Evolutionary conservation across 2,797 vertebrate genomes (phyloP).

Genomic region (Parambassis ranga): DNA sequence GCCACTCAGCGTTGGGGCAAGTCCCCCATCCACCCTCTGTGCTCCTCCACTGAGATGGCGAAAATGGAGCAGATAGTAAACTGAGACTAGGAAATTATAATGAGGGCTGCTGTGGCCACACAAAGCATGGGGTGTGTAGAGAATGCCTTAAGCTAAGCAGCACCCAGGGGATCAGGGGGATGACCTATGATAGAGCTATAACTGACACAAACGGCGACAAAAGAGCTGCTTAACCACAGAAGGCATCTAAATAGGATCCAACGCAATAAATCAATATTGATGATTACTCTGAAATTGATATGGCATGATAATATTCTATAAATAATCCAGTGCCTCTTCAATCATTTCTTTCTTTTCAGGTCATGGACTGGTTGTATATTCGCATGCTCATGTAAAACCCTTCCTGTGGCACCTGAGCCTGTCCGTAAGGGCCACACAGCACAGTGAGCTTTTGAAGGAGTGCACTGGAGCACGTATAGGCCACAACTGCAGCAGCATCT

Average conservation of each 20-base stretch:
- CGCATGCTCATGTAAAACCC: not conserved
- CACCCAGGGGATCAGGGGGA: too few relatives aligned
- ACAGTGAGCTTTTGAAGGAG: slow-evolving; percentile 59
- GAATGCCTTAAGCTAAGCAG: not conserved
- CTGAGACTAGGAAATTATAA: slow-evolving; percentile 5
- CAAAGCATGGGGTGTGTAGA: not conserved
- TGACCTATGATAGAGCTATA: too few relatives aligned
- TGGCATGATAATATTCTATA: too few relatives aligned
- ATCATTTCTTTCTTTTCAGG: too few relatives aligned
- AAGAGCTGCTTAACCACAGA: too few relatives aligned
- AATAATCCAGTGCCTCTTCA: too few relatives aligned
- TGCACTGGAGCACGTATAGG: slow-evolving; percentile 59
- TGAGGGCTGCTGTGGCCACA: not conserved
- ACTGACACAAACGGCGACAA: too few relatives aligned
- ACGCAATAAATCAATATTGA: too few relatives aligned
- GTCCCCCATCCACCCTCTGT: not conserved
- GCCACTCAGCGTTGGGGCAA: slow-evolving; percentile 1
- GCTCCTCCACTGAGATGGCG: not conserved
- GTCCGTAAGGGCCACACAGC: slow-evolving; percentile 37
- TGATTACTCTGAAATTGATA: too few relatives aligned
- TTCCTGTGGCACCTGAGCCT: slow-evolving; percentile 60
- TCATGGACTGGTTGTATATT: not conserved
- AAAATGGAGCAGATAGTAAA: slow-evolving; percentile 52
- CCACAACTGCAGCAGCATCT: slow-evolving; percentile 40
- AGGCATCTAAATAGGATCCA: too few relatives aligned